Base-by-base conservation (phyloP, 2,888 invertebrate species). In the Plebejus anna region DNA sequence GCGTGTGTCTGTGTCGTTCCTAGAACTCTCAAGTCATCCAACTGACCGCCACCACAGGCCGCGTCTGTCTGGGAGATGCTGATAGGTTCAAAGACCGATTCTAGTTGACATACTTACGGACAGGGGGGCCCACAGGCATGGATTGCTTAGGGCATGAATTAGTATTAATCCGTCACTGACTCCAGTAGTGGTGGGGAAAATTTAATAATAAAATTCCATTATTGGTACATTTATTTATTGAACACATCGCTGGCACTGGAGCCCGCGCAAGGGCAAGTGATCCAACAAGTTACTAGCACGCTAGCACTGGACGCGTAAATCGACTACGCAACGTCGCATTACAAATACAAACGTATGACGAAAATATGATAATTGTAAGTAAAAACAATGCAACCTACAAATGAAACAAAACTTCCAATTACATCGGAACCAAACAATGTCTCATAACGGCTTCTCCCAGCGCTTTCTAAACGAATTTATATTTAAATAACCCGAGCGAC, bases 331-430 rank as follows among this genome's bases (percentile, higher is more conserved):
- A 66, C 28, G 13, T 66, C 66, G 66, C 32, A 16, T 16, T 32
- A 32, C 66, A 66, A 61, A 61, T 32, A 32, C 66, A 66, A 61
- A 61, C 61, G 66, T 16, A 71, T 71, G 71, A 42, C 38, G 71
- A 42, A 71, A 73, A 73, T 73, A 73, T 73, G 73, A 55, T 73
- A 73, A 73, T 73, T 22, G 1, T n/a, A 47, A 3, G 1, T n/a
- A 47, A 3, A 55, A 28, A 73, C 51, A 73, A 73, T 51, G 28
- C 51, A 32, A 55, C 72, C n/a, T 71, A 22, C 22, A 22, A 28
- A 47, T 32, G 77, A 80, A 78, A 78, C 78, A 75, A 70, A 78
- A 73, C 78, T 51, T 42, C 72, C 36, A n/a, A 42, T 42, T n/a
- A 22, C 42, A 70, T 70, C 47, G 47, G 42, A 28, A 4, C 72